Evolutionary conservation across 1,140 invertebrate species (phyloP).

Genomic region (Bilobella aurantiaca): DNA sequence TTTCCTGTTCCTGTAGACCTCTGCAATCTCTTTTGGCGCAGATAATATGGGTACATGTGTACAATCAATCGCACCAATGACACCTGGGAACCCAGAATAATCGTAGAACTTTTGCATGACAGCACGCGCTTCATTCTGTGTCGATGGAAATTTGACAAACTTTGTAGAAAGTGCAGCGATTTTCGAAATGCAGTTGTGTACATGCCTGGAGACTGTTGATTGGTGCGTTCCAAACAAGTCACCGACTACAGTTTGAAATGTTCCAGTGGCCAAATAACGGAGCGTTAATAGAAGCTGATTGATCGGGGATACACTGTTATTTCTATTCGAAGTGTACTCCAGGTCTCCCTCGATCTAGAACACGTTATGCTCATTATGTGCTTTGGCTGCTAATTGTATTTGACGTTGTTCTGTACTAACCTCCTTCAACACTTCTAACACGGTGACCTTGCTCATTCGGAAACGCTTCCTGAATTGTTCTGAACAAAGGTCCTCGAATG

Average conservation of each 20-base stretch:
- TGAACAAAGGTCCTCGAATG: neutral
- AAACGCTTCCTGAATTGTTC: neutral
- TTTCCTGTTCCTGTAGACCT: slow-evolving; percentile 42
- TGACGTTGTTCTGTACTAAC: neutral
- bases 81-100: slow-evolving; percentile 19
- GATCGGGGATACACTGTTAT: slow-evolving; percentile 8
- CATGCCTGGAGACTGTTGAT: slow-evolving; percentile 22
- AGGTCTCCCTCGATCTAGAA: slow-evolving; percentile 4
- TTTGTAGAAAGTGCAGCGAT: neutral
- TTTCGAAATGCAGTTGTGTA: slow-evolving; percentile 19
- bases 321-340: slow-evolving; percentile 1
- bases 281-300: slow-evolving; percentile 9
- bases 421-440: neutral
- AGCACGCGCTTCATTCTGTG: neutral
- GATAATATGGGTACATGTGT: slow-evolving; percentile 27
- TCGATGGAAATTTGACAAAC: slow-evolving; percentile 9
- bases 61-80: slow-evolving; percentile 19
- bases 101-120: slow-evolving; percentile 2
- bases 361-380: too few relatives aligned
- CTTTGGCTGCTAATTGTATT: too few relatives aligned
- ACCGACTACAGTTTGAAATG: slow-evolving; percentile 5
- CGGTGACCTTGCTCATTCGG: neutral
- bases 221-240: slow-evolving; percentile 20
- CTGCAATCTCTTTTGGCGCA: slow-evolving; percentile 36
- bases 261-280: slow-evolving; percentile 4